Evolutionary conservation across 2,797 vertebrate genomes (phyloP), one percentile per base, ranked within the genome.

Genomic region (Lagocephalus sceleratus): DNA sequence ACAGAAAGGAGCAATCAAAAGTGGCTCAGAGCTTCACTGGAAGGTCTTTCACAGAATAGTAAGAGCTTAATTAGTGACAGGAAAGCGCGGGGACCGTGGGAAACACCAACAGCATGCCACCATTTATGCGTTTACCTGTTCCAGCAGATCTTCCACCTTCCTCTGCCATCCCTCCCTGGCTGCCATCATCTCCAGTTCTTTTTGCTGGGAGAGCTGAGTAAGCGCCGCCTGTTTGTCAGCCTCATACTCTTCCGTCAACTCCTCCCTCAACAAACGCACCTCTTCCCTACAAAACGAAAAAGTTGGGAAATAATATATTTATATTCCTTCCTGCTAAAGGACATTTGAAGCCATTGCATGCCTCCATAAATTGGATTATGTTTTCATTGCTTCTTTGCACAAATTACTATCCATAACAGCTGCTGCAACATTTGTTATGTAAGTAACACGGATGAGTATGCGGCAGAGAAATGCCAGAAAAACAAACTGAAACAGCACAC

Each of bases 121-220:
- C 32, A 35, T n/a, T n/a, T n/a, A 14, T 5, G 16, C 6, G 38
- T 19, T 0, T 20, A 88, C 87, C 87, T 89, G 87, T 29, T 89
- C 85, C 59, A 89, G 79, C 26, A 89, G 93, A 87, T 99, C 97
- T 78, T 99, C 96, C 10, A 99, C 95, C 82, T 97, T 98, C 82
- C 94, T 95, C 84, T 99, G 96, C 96, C 97, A 99, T 40, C 92
- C 88, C 69, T 98, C 97, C 43, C 94, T 91, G 2, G 94, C 92
- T 0, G 93, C 93, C 81, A 93, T 95, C 86, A 96, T 91, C 79
- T 99, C 97, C 66, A 95, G 88, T 8, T 99, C 96, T 59, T 95
- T 98, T 76, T 96, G 90, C 71, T 98, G 95, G 23, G 94, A 81
- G 50, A 99, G 79, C 68, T 97, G 95, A 68, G 87, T 91, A 87